These are phyloP conservation scores for Drosophila oshimai DNA, from an alignment of 1,140 invertebrate species.

Conservation along the genomic window DNA sequence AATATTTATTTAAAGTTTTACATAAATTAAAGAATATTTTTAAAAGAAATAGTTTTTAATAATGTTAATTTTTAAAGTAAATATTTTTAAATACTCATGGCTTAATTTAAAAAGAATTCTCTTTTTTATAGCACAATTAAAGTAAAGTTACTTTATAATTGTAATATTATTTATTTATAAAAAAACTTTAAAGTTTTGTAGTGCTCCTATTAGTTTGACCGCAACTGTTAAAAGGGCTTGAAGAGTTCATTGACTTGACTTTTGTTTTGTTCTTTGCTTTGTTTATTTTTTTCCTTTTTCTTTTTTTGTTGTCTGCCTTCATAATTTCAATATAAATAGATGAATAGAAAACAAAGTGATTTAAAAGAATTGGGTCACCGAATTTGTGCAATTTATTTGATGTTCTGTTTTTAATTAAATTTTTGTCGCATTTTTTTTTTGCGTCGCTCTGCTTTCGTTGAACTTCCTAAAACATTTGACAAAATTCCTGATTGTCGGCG, in stretches of 20 bases:
- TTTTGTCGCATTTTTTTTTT: slow-evolving; percentile 1
- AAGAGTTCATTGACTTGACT: slow-evolving; percentile 66
- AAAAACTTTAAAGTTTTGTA: neutral
- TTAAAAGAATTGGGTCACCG: slow-evolving; percentile 67
- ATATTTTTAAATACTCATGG: too few species aligned
- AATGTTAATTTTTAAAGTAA: too few species aligned
- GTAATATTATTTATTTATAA: too few species aligned
- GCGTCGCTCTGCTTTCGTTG: slow-evolving; percentile 41
- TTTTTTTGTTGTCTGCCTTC: slow-evolving; percentile 2
- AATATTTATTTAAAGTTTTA: too few species aligned
- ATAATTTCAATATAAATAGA: slow-evolving; percentile 65
- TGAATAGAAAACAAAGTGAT: slow-evolving; percentile 51
- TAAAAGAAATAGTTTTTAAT: too few species aligned
- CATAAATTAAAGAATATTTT: too few species aligned
- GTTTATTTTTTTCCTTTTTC: slow-evolving; percentile 13
- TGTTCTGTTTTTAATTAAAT: slow-evolving; percentile 41
- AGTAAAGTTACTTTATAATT: too few species aligned
- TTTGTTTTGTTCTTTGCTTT: slow-evolving; percentile 38
- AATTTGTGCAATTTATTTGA: slow-evolving; percentile 76
- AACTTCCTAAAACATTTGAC: slow-evolving; percentile 55
- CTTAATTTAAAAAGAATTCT: too few species aligned
- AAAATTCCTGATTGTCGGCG: slow-evolving; percentile 35
- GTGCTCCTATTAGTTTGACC: neutral
- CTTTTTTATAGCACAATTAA: too few species aligned
- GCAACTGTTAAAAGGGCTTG: slow-evolving; percentile 43